Evolutionary conservation across 2,797 vertebrate genomes (phyloP), one percentile per base, ranked within the genome.

Genomic region (Pipistrellus kuhlii): DNA sequence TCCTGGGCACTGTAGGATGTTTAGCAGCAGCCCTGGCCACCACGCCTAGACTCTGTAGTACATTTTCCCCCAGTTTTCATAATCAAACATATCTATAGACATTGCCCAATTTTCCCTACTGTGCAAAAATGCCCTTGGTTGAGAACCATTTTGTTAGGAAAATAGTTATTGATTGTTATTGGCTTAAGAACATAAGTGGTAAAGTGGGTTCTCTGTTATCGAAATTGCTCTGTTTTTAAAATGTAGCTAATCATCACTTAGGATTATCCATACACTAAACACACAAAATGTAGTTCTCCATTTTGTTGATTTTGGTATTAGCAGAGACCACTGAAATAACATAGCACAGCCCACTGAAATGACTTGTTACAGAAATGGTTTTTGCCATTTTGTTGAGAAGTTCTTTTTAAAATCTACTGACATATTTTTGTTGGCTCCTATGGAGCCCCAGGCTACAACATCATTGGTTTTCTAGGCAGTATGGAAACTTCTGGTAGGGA

Each of bases 341-440:
- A 44, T 12, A 75, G 57, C 46, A 32, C 0, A 23, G 81, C 6
- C 51, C 55, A 35, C 62, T 20, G 59, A 83, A 76, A 55, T 95
- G 90, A 41, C 69, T 48, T 23, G 85, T 51, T 91, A 53, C 90
- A 85, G 85, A 83, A 76, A 44, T 69, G 77, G 38, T 53, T 83
- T 94, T 95, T 88, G 41, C 55, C 81, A 46, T 95, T 96, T 91
- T 94, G 96, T 97, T 96, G 96, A 95, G 95, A 94, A 95, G 87
- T 85, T 71, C 66, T 96, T 96, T 97, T 96, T 94, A 96, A 96
- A 94, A 90, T 23, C 75, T 66, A 88, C 57, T 95, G 96, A 95
- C 93, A 90, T 97, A 93, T 97, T 97, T 96, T 95, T 86, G 90
- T 97, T 96, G 96, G 96, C 96, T 88, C 59, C 86, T 51, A 17